Evolutionary conservation across 2,113 vertebrate species (phyloP).

Genomic region (Muscicapa adusta): DNA sequence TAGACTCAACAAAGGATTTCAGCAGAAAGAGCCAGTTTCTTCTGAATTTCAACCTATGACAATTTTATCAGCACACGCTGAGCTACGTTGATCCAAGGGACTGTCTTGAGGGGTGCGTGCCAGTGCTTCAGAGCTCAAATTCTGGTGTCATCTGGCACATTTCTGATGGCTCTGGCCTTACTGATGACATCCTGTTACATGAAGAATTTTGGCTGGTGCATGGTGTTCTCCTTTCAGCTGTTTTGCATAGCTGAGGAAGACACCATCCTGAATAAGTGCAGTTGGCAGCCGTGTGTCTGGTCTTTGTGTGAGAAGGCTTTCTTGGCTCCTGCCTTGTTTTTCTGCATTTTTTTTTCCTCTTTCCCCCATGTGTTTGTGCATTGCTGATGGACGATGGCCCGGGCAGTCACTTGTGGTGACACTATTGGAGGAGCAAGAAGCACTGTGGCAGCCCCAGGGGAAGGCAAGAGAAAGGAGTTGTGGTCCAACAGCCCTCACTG

Average conservation of each 20-base stretch:
- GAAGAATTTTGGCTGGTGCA: constrained; percentile 54
- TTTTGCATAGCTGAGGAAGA: constrained; percentile 45
- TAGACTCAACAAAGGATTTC: constrained; percentile 56
- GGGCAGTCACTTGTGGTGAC: not conserved
- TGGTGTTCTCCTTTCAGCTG: constrained; percentile 37
- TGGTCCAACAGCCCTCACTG: not conserved
- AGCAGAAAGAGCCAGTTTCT: not conserved
- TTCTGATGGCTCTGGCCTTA: constrained; percentile 20
- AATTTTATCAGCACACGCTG: not conserved
- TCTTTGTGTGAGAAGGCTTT: not conserved
- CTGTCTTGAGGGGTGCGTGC: not conserved
- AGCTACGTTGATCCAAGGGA: not conserved
- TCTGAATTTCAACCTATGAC: constrained; percentile 38
- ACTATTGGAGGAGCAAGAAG: not conserved
- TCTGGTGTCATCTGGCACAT: constrained; percentile 42
- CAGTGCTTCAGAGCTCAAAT: not conserved
- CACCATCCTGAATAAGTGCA: not conserved
- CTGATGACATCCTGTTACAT: constrained; percentile 8
- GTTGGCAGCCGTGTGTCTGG: not conserved
- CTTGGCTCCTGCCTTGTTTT: not conserved
- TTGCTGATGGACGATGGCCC: not conserved
- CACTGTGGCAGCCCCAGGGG: not conserved
- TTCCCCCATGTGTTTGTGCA: not conserved
- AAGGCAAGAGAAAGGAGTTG: not conserved
- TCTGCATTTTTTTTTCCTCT: not conserved